phyloP scores from a whole-genome alignment of 2,113 vertebrate species.

The Carassius auratus region DNA sequence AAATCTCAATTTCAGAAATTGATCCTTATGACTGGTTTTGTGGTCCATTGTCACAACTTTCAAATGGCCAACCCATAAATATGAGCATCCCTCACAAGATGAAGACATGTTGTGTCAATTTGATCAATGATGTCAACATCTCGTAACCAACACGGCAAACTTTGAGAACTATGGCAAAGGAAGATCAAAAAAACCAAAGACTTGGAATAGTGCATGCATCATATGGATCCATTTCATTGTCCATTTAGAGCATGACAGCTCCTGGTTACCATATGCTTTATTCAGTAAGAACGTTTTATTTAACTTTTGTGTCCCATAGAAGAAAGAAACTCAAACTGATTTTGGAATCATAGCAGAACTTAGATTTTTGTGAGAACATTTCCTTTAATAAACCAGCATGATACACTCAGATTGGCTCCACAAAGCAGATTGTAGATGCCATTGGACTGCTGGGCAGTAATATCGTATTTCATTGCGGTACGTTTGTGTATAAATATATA shows the following conservation, averaged over 20 bases:
- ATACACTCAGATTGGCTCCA: background rate
- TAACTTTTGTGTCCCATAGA: background rate
- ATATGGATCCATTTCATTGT: background rate
- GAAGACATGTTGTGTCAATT: background rate
- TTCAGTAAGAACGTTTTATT: background rate
- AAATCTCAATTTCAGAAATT: no score
- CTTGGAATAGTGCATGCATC: background rate
- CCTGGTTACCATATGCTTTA: background rate
- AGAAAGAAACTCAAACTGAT: background rate
- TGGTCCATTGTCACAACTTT: no score
- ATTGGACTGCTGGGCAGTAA: background rate
- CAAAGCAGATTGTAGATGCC: background rate
- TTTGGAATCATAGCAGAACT: background rate
- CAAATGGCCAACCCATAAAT: background rate
- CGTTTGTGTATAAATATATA: slow-evolving; percentile 5
- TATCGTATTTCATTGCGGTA: background rate
- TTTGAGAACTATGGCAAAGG: background rate
- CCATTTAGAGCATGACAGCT: background rate
- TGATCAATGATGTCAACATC: background rate
- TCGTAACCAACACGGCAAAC: no score
- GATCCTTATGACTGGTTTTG: no score
- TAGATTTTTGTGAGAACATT: background rate
- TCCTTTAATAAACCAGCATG: slow-evolving; percentile 3
- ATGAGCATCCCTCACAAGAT: background rate
- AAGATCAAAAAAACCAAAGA: background rate